A percentile compares a stretch with the other conserved stretches of the same genome.
Evolutionary conservation across 2,113 vertebrate genomes (phyloP).

Genomic region (Isichthys henryi): DNA sequence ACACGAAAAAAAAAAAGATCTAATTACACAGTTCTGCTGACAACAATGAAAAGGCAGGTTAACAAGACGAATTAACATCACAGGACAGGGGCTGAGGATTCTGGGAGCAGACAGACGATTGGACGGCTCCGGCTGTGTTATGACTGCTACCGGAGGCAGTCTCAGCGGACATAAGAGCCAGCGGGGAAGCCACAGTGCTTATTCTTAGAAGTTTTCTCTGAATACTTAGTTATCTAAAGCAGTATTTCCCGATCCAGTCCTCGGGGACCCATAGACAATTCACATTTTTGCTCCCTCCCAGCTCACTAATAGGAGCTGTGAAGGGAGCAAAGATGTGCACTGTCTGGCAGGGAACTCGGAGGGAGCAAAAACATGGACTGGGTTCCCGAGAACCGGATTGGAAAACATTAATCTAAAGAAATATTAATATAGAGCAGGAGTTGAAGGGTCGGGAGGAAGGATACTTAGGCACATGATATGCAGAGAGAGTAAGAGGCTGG

Average conservation of each 20-base stretch:
- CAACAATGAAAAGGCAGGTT: constrained; percentile 78
- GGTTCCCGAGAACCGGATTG: background rate
- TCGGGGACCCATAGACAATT: background rate
- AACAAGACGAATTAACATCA: constrained; percentile 74
- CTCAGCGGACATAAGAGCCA: constrained; percentile 30
- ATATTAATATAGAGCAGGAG: constrained; percentile 45
- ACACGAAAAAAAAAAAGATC: constrained; percentile 64
- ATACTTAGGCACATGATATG: constrained; percentile 43
- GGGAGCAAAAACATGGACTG: background rate
- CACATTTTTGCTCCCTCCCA: no score
- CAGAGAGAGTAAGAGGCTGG: constrained; percentile 62
- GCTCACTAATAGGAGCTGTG: background rate
- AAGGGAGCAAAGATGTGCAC: background rate
- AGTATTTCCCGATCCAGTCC: background rate
- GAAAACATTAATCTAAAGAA: background rate
- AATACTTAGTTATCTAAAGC: constrained; percentile 8
- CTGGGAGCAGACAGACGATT: constrained; percentile 67
- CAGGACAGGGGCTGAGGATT: constrained; percentile 74
- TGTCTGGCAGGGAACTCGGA: background rate
- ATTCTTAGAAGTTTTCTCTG: constrained; percentile 37
- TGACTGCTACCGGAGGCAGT: constrained; percentile 19
- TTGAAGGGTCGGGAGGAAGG: constrained; percentile 43
- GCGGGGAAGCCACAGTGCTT: constrained; percentile 24
- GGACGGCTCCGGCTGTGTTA: constrained; percentile 52
- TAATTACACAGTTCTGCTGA: constrained; percentile 75